Conservation (phyloP, 2,888 invertebrate species). For the Petrophora chlorosata region DNA sequence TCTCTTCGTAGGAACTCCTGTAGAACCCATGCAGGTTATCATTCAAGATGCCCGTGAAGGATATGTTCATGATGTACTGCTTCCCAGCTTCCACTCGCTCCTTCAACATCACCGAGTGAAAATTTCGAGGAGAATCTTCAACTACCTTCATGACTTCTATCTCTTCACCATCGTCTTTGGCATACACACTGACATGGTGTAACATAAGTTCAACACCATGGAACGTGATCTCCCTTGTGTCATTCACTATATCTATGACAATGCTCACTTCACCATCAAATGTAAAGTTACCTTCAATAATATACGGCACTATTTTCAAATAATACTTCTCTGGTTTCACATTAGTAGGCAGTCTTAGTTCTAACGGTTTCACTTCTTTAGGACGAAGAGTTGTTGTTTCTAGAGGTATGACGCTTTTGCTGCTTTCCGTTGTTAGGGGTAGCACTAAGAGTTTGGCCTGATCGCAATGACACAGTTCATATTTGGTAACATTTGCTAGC, state of each 20-base stretch:
- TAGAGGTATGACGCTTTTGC: conserved; percentile 62
- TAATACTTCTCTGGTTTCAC: conserved; percentile 88
- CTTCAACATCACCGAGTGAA: conserved; percentile 86
- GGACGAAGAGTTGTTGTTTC: conserved; percentile 56
- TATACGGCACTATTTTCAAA: conserved; percentile 88
- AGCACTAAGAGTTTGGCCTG: conserved; percentile 70
- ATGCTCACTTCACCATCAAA: conserved; percentile 89
- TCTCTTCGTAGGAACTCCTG: conserved; percentile 89
- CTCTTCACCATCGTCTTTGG: conserved; percentile 61
- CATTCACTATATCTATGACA: conserved; percentile 83
- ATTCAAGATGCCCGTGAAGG: conserved; percentile 88
- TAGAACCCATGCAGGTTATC: conserved; percentile 92
- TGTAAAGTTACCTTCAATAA: conserved; percentile 90
- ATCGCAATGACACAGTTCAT: conserved; percentile 70
- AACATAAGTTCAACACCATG: conserved; percentile 89
- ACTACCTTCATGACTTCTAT: conserved; percentile 65
- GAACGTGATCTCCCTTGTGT: conserved; percentile 87
- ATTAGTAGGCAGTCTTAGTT: conserved; percentile 88
- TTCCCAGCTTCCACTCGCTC: conserved; percentile 82
- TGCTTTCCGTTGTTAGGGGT: conserved; percentile 68
- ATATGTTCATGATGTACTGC: conserved; percentile 87
- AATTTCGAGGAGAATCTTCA: conserved; percentile 86
- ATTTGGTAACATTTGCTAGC: conserved; percentile 73
- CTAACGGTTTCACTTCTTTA: conserved; percentile 49
- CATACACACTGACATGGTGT: conserved; percentile 79